Evolutionary conservation across 1,140 invertebrate species (phyloP).

Genomic region (Hyles vespertilio): DNA sequence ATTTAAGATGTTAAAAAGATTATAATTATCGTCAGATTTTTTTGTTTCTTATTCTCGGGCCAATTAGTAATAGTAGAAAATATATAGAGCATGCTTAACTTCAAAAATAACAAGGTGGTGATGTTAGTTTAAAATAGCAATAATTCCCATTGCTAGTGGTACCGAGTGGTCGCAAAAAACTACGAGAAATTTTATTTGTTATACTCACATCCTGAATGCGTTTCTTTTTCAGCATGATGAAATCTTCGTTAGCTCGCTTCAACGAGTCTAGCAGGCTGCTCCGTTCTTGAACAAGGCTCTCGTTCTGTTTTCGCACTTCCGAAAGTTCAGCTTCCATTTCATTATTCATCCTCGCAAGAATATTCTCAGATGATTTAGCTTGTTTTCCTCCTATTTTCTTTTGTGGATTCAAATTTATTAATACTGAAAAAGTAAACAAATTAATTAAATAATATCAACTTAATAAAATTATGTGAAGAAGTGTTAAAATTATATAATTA

Average conservation of each 20-base stretch:
- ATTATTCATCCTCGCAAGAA: conserved; percentile 68
- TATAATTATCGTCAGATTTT: too few relatives aligned
- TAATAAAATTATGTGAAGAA: conserved; percentile 4
- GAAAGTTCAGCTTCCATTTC: conserved; percentile 62
- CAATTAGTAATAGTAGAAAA: too few relatives aligned
- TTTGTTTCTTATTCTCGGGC: too few relatives aligned
- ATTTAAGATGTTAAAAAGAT: too few relatives aligned
- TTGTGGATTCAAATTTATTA: conserved; percentile 71
- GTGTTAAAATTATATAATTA: conserved; percentile 37
- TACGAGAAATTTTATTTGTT: background rate
- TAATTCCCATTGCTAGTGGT: too few relatives aligned
- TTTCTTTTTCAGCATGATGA: conserved; percentile 83
- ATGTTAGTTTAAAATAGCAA: too few relatives aligned
- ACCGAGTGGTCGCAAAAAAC: too few relatives aligned
- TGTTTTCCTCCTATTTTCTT: conserved; percentile 61
- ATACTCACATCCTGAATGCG: conserved; percentile 83
- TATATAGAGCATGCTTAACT: too few relatives aligned
- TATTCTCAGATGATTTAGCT: conserved; percentile 68
- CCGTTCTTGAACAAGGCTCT: conserved; percentile 77
- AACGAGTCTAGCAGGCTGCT: conserved; percentile 77
- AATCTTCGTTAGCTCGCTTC: conserved; percentile 82
- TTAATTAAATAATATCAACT: conserved; percentile 2
- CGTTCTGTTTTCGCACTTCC: conserved; percentile 76
- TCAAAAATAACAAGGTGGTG: too few relatives aligned
- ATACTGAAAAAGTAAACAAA: conserved; percentile 47